A percentile compares a stretch with the other conserved stretches of the same genome.
Evolutionary conservation across 2,797 vertebrate genomes (phyloP).

Genomic region (Sebastes umbrosus): DNA sequence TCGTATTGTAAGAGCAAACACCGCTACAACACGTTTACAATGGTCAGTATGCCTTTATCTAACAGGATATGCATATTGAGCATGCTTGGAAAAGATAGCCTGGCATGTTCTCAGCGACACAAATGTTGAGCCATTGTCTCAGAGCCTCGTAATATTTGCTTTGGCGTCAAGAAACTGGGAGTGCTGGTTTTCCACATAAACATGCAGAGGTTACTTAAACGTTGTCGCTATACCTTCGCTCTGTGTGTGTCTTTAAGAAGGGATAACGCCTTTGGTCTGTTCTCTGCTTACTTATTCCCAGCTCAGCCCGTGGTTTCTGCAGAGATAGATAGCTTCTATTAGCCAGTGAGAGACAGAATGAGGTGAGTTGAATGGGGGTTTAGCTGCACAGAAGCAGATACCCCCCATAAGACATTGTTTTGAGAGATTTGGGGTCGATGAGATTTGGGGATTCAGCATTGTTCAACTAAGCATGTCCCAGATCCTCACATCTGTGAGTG

Average conservation of each 20-base stretch:
- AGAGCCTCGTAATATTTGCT: constrained; percentile 46
- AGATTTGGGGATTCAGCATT: constrained; percentile 45
- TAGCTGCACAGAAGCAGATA: constrained; percentile 19
- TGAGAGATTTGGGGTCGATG: constrained; percentile 37
- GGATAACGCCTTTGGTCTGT: constrained; percentile 11
- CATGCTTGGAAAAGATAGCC: neutral
- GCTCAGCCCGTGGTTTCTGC: constrained; percentile 25
- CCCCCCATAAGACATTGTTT: constrained; percentile 14
- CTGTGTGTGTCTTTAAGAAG: neutral
- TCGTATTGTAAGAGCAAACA: neutral
- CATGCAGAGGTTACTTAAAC: neutral
- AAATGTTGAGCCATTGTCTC: constrained; percentile 37
- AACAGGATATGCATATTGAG: constrained; percentile 9
- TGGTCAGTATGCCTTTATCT: constrained; percentile 1
- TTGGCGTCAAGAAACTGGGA: constrained; percentile 40
- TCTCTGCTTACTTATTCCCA: constrained; percentile 12
- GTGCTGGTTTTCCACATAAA: constrained; percentile 20
- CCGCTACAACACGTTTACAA: neutral
- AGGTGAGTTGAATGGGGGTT: constrained; percentile 49
- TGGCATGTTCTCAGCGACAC: neutral
- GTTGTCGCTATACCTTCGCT: neutral
- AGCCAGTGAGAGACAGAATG: constrained; percentile 64
- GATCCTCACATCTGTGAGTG: constrained; percentile 37
- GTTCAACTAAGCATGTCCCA: constrained; percentile 35
- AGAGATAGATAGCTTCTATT: constrained; percentile 36